These are phyloP conservation scores for Phrynosoma blainvillii DNA, from an alignment of 2,113 vertebrate genomes.

Conservation along the genomic window DNA sequence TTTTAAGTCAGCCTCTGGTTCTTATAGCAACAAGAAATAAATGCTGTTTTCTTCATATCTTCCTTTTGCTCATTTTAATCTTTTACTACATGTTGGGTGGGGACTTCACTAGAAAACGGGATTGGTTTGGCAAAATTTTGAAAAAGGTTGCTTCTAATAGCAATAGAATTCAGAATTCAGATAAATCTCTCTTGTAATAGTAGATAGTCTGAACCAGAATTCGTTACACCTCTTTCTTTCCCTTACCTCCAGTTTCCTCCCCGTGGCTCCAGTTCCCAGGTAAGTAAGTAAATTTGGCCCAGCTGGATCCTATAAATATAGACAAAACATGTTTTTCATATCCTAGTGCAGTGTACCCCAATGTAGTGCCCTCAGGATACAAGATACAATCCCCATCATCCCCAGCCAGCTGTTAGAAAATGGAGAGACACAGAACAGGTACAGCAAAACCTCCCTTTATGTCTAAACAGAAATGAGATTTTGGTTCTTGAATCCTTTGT, in stretches of 20 bases:
- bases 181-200: not conserved
- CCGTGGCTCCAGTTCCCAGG: too few species aligned
- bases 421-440: too few species aligned
- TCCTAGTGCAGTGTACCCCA: too few species aligned
- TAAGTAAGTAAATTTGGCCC: too few species aligned
- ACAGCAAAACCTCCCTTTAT: too few species aligned
- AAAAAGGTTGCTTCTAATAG: too few species aligned
- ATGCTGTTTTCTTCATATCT: conserved; percentile 67
- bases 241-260: not conserved
- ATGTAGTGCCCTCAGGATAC: too few species aligned
- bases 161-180: too few species aligned
- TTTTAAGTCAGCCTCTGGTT: conserved; percentile 73
- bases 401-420: not conserved
- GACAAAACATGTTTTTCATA: too few species aligned
- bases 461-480: not conserved
- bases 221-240: too few species aligned
- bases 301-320: too few species aligned
- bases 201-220: not conserved
- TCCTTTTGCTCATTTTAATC: not conserved
- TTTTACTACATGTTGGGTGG: not conserved
- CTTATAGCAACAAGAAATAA: conserved; percentile 73
- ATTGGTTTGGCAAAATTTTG: not conserved
- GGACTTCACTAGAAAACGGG: not conserved
- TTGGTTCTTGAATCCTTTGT: not conserved
- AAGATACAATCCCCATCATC: not conserved